These are phyloP conservation scores for Rhincodon typus DNA, from an alignment of 2,797 vertebrate genomes.

Conservation along the genomic window DNA sequence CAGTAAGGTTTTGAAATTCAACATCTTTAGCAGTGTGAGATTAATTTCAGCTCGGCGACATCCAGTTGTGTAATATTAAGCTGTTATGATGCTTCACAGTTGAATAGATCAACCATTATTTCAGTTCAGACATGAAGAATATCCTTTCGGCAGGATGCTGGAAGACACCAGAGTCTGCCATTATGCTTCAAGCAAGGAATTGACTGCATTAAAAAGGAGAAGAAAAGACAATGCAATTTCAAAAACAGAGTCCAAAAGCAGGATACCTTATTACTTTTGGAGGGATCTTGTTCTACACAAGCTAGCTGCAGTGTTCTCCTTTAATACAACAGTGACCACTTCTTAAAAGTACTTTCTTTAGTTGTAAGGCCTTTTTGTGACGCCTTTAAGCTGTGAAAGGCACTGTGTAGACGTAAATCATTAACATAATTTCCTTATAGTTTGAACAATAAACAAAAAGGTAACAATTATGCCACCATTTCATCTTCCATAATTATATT, in stretches of 20 bases:
- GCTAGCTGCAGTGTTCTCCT: not conserved
- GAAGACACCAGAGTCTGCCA: not conserved
- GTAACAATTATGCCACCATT: not conserved
- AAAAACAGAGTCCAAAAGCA: not conserved
- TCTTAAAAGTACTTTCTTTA: not conserved
- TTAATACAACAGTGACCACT: not conserved
- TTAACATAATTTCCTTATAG: not conserved
- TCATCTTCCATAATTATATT: not conserved
- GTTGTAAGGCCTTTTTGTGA: not conserved
- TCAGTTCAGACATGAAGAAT: not conserved
- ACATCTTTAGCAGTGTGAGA: too few relatives aligned
- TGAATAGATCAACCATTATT: not conserved
- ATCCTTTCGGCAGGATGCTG: not conserved
- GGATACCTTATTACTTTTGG: not conserved
- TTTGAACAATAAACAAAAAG: not conserved
- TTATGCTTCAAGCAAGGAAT: not conserved
- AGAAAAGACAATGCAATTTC: not conserved
- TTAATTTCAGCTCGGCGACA: not conserved
- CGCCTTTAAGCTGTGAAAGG: not conserved
- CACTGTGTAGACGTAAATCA: too few relatives aligned
- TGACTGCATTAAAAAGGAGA: not conserved
- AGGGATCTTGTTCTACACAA: not conserved
- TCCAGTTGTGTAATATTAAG: not conserved
- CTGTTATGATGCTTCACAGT: not conserved
- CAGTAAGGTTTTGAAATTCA: not conserved